Evolutionary conservation across 1,140 invertebrate species (phyloP).

Genomic region (Drosophila ercepeae): DNA sequence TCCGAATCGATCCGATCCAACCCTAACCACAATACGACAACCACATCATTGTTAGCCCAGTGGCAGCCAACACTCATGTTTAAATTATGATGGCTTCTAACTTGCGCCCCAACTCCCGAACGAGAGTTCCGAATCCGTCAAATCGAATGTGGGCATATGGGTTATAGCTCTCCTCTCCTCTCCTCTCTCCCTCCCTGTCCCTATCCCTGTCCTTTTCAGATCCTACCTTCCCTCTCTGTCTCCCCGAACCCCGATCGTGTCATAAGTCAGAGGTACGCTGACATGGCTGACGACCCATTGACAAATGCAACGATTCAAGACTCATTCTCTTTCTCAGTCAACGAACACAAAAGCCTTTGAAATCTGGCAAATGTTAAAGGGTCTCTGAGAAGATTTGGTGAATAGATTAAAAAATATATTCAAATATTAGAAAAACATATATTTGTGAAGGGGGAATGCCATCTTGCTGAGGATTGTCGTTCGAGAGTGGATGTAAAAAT

Average conservation of each 20-base stretch:
- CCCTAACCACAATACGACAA: conserved; percentile 11
- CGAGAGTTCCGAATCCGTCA: conserved; percentile 1
- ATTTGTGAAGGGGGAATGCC: neutral
- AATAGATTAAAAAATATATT: conserved; percentile 6
- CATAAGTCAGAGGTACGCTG: conserved; percentile 42
- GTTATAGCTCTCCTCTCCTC: neutral
- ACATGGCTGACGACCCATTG: conserved; percentile 51
- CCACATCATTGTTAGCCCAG: conserved; percentile 64
- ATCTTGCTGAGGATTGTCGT: no score
- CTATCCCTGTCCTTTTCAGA: neutral
- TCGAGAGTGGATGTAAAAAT: no score
- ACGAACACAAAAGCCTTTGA: conserved; percentile 16
- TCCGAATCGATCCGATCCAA: conserved; percentile 24
- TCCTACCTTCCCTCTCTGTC: neutral
- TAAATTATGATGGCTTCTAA: conserved; percentile 82
- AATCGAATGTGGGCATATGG: conserved; percentile 52
- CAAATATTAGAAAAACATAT: neutral
- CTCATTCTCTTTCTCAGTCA: conserved; percentile 8
- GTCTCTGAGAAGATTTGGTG: conserved; percentile 1
- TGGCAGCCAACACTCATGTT: conserved; percentile 80
- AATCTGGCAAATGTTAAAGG: conserved; percentile 22
- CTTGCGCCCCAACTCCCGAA: conserved; percentile 50
- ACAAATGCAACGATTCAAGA: conserved; percentile 47
- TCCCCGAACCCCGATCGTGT: conserved; percentile 24
- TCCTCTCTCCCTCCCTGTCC: neutral